Conservation (phyloP, 2,113 vertebrate genomes). For the Triplophysa dalaica region DNA sequence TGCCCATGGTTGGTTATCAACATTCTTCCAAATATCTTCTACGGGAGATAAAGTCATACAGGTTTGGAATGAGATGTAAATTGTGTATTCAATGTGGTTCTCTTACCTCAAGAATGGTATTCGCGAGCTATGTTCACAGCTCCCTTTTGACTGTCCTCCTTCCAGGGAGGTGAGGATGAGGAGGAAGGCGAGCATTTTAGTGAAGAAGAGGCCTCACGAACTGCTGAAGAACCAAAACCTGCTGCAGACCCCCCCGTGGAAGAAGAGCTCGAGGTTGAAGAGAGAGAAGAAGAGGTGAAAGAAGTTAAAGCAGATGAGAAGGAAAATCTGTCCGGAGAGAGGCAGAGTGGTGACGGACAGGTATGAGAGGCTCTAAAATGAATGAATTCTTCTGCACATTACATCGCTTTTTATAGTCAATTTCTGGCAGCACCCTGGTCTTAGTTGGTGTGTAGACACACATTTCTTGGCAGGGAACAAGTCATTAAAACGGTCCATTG, state of each 20-base stretch:
- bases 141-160: neutral
- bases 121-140: no score
- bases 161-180: constrained; percentile 74
- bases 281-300: constrained; percentile 54
- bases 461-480: neutral
- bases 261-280: constrained; percentile 66
- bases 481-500: neutral
- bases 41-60: no score
- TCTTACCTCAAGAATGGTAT: no score
- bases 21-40: no score
- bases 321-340: constrained; percentile 84
- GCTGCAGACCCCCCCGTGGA: constrained; percentile 71
- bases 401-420: neutral
- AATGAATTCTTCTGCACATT: neutral
- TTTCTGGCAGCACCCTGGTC: neutral
- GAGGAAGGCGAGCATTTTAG: constrained; percentile 82
- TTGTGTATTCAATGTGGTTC: no score
- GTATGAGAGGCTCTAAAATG: constrained; percentile 64
- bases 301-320: constrained; percentile 81
- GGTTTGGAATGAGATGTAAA: no score
- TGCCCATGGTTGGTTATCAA: no score
- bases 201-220: constrained; percentile 82
- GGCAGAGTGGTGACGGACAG: constrained; percentile 97
- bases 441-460: neutral
- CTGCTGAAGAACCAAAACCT: constrained; percentile 74